Evolutionary conservation across 2,888 invertebrate genomes (phyloP), one percentile per base, ranked within the genome.

Genomic region (Suillia variegata): DNA sequence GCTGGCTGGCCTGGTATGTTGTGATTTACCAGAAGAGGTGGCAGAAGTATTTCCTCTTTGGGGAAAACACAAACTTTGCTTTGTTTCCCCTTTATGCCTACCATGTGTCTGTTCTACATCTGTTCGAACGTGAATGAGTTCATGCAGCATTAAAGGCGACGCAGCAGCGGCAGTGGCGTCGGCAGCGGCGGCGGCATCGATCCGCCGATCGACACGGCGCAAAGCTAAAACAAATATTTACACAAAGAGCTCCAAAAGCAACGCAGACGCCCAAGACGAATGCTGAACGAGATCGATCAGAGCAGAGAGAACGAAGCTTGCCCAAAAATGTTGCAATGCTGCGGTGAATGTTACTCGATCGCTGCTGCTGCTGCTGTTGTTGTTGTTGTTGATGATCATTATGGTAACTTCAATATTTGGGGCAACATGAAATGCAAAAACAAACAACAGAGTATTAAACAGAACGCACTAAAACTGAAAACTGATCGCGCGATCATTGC

Each of bases 201-300:
- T 17, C 48, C n/a, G 1, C 8, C 45, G 17, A 54, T 17, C 48
- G 48, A 20, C 48, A n/a, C 24, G 50, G 49, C 24, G 38, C 18
- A 56, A 18, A 15, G 34, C 20, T n/a, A 38, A 56, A 56, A 56
- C 56, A 56, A 56, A 56, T 56, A 56, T 56, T 56, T 56, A 56
- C 42, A 50, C 6, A n/a, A 34, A 56, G 26, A 54, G 38, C 54
- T 13, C 10, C 53, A 34, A 24, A 26, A 26, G 26, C 33, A 55
- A 21, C 20, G 31, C 24, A 50, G 42, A 49, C 56, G 17, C 56
- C 56, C 56, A 56, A 56, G 56, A 50, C 49, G 45, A 45, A 18
- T 20, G 45, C 8, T 22, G 13, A 49, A 50, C 15, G 13, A 17
- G 12, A 34, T 20, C 21, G 20, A 38, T 6, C 34, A 53, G 34